Percentiles rank a stretch among this genome's conserved stretches.
Evolutionary conservation across 2,113 vertebrate species (phyloP).

Genomic region (Scomber scombrus): DNA sequence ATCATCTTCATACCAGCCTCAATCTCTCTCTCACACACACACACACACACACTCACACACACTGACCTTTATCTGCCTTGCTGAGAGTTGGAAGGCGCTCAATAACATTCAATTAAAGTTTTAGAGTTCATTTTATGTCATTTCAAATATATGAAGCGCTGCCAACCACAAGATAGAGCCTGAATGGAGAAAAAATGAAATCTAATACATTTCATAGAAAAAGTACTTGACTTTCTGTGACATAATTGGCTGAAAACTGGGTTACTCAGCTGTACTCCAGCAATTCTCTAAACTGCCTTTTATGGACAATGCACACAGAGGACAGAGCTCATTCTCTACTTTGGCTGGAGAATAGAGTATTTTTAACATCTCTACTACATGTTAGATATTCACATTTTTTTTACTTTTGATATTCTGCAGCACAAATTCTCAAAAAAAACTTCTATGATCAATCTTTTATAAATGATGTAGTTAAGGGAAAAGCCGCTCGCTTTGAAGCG

Average conservation of each 20-base stretch:
- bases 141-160: background rate
- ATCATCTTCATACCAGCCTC: conserved; percentile 5
- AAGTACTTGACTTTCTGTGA: background rate
- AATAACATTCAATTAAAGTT: background rate
- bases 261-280: background rate
- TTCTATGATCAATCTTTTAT: background rate
- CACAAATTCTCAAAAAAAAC: background rate
- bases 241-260: background rate
- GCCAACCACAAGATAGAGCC: background rate
- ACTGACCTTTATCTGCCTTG: background rate
- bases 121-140: background rate
- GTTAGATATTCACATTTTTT: too few relatives aligned
- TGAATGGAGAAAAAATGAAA: background rate
- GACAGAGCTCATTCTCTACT: background rate
- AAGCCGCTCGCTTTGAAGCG: background rate
- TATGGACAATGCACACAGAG: conserved; percentile 65
- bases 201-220: background rate
- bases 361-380: background rate
- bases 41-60: background rate
- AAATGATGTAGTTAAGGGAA: background rate
- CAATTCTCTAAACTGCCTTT: conserved; percentile 67
- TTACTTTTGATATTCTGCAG: accelerated
- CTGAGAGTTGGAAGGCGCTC: background rate
- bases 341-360: background rate
- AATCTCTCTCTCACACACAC: background rate